Conservation (phyloP, 2,113 vertebrate genomes). For the Otocyon megalotis region DNA sequence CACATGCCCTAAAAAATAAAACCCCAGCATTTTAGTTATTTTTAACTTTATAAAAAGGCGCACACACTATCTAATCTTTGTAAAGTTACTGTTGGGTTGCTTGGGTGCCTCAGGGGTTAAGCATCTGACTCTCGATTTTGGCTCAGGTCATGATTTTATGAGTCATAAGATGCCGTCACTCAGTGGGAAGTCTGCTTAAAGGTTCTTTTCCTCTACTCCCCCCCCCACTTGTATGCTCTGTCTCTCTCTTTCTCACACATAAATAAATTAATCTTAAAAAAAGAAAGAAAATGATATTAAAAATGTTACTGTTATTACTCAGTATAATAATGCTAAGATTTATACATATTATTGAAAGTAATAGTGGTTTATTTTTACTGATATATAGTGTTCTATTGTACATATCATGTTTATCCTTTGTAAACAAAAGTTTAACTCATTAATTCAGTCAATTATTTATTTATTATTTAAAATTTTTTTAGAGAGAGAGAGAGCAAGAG, state of each 20-base stretch:
- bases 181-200: not conserved
- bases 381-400: not conserved
- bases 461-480: not conserved
- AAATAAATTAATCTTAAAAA: not conserved
- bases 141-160: not conserved
- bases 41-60: slow-evolving; percentile 2
- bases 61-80: not conserved
- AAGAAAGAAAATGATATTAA: not conserved
- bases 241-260: not conserved
- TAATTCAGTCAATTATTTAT: not conserved
- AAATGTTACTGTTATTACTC: not conserved
- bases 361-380: not conserved
- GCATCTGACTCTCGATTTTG: not conserved
- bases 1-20: not conserved
- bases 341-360: not conserved
- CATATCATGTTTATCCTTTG: not conserved
- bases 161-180: not conserved
- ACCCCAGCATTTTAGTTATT: not conserved
- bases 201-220: not conserved
- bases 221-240: not conserved
- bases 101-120: not conserved
- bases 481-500: not conserved
- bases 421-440: not conserved
- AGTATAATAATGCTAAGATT: not conserved
- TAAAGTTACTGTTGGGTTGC: not conserved